Percentiles rank a stretch among this genome's conserved stretches.
Evolutionary conservation across 1,140 invertebrate species (phyloP).

Genomic region (Ridgeia piscesae): DNA sequence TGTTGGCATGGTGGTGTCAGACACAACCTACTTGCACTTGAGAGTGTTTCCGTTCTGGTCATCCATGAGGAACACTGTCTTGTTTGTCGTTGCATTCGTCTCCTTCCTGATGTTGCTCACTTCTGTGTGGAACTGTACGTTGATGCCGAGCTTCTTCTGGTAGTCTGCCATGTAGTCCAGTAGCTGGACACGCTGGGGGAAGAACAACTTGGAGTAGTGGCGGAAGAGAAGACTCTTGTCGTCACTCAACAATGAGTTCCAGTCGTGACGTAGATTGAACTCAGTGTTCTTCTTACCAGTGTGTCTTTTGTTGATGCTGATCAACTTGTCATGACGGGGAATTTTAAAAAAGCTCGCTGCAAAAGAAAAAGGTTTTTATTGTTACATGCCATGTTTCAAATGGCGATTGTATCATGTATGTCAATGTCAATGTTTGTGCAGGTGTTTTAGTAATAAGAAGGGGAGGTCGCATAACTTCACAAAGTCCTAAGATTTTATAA

Average conservation of each 20-base stretch:
- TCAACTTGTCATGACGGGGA: constrained; percentile 59
- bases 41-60: constrained; percentile 52
- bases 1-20: too few relatives aligned
- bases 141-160: constrained; percentile 45
- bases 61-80: constrained; percentile 42
- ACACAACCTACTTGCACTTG: constrained; percentile 48
- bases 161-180: constrained; percentile 58
- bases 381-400: not conserved
- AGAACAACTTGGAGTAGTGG: constrained; percentile 56
- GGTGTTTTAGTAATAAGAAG: too few relatives aligned
- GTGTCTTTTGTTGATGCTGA: constrained; percentile 61
- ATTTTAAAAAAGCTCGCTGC: constrained; percentile 57
- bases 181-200: constrained; percentile 52
- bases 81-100: constrained; percentile 30
- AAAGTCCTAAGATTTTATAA: too few relatives aligned
- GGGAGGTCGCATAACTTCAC: not conserved
- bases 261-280: constrained; percentile 61
- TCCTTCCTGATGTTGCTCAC: constrained; percentile 47
- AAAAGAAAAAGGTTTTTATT: not conserved
- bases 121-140: constrained; percentile 56
- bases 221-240: constrained; percentile 51
- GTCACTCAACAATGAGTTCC: constrained; percentile 60
- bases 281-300: constrained; percentile 60
- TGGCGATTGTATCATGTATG: too few relatives aligned
- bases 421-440: not conserved